Percentiles rank a stretch among this genome's conserved stretches.
phyloP scores from a whole-genome alignment of 92 coral and sea anemone genomes.

The Chrysogorgia sp. region DNA sequence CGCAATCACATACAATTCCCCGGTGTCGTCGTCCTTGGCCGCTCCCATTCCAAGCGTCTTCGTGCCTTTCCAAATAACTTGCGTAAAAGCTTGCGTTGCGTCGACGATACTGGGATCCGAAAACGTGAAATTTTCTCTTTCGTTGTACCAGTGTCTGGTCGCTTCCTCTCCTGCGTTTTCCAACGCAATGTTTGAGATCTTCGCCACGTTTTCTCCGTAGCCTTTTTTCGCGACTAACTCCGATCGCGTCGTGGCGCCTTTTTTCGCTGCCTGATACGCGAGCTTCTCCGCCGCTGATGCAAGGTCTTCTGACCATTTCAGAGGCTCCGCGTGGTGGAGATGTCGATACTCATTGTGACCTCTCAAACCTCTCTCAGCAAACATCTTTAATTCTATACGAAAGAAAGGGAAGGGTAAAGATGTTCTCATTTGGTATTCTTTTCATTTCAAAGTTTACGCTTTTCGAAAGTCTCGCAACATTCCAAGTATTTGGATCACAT shows the following conservation, averaged over 20 bases:
- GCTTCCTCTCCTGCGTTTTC: conserved; percentile 93
- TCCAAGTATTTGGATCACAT: too few species aligned
- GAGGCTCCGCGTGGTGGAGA: conserved; percentile 71
- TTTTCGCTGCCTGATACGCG: conserved; percentile 96
- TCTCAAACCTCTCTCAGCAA: conserved; percentile 89
- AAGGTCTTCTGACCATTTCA: conserved; percentile 93
- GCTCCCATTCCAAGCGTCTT: conserved; percentile 92
- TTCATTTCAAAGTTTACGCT: too few species aligned
- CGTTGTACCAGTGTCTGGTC: conserved; percentile 87
- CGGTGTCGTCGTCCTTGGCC: conserved; percentile 88
- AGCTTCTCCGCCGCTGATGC: conserved; percentile 92
- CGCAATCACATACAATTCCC: conserved; percentile 93
- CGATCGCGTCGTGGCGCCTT: conserved; percentile 77
- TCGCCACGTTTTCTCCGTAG: conserved; percentile 90
- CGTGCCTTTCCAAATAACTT: conserved; percentile 80
- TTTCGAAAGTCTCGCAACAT: too few species aligned
- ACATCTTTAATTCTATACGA: conserved; percentile 78
- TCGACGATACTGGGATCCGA: conserved; percentile 67
- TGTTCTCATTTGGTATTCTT: neutral
- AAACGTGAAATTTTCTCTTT: conserved; percentile 79
- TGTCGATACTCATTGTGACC: conserved; percentile 80
- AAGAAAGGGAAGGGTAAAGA: neutral
- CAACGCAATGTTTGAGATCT: conserved; percentile 75
- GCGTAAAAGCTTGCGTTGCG: conserved; percentile 87
- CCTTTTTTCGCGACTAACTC: conserved; percentile 63